Conservation (phyloP, 1,140 invertebrate species). For the Nomia melanderi region DNA sequence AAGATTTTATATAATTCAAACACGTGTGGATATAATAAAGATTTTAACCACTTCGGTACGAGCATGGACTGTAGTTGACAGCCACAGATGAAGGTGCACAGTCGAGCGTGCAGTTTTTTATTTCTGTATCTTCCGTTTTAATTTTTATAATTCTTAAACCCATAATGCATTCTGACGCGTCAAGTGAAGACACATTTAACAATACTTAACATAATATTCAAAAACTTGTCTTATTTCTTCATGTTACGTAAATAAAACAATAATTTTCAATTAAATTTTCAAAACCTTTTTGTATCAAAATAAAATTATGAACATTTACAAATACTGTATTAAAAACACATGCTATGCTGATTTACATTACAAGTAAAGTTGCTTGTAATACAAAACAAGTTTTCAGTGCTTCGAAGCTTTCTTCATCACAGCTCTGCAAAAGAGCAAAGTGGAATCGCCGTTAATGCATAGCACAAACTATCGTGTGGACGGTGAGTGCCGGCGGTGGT, state of each 20-base stretch:
- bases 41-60: no score
- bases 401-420: constrained; percentile 3
- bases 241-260: constrained; percentile 8
- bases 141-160: no score
- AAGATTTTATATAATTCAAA: no score
- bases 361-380: constrained; percentile 14
- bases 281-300: constrained; percentile 25
- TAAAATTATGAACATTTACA: constrained; percentile 32
- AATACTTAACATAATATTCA: no score
- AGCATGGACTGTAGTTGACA: no score
- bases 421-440: neutral
- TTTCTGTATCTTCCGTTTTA: no score
- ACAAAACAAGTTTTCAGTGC: constrained; percentile 12
- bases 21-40: no score
- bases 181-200: no score
- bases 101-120: no score
- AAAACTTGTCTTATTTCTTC: no score
- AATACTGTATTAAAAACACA: constrained; percentile 26
- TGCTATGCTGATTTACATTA: constrained; percentile 19
- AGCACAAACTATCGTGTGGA: neutral
- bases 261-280: constrained; percentile 28
- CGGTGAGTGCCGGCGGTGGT: neutral
- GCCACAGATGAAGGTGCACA: no score
- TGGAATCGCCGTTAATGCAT: neutral
- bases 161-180: no score